Evolutionary conservation across 1,140 invertebrate genomes (phyloP).

Genomic region (Berghia stephanieae): DNA sequence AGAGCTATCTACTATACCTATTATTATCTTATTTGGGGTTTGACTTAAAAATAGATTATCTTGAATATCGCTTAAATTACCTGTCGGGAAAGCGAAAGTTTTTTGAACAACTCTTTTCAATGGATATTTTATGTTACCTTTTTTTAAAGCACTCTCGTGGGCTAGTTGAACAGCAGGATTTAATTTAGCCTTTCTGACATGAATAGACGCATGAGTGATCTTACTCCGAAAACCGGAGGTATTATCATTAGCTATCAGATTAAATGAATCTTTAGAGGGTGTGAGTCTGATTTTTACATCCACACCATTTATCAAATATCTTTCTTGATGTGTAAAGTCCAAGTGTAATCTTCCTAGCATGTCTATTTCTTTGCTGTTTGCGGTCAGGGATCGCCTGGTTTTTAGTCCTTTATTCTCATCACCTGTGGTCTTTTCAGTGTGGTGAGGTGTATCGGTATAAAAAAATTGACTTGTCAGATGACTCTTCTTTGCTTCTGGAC

Average conservation of each 20-base stretch:
- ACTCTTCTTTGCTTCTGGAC: no score
- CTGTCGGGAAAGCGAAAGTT: neutral
- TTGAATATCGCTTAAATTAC: neutral
- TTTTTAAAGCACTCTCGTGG: no score
- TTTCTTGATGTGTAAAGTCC: constrained; percentile 2
- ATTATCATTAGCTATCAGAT: neutral
- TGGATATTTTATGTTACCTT: no score
- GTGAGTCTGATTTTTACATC: constrained; percentile 17
- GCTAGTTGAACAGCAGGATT: neutral
- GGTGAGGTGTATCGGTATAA: neutral
- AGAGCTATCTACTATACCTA: constrained; percentile 8
- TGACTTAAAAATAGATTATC: constrained; percentile 23
- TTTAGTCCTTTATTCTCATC: neutral
- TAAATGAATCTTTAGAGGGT: neutral
- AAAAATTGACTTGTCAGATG: neutral
- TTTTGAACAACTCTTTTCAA: neutral
- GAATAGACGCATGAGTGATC: neutral
- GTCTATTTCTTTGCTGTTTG: constrained; percentile 1
- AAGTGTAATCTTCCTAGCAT: constrained; percentile 16
- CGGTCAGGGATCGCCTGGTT: neutral
- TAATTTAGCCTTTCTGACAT: constrained; percentile 15
- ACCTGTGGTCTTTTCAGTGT: neutral
- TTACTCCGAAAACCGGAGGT: neutral
- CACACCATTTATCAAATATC: no score
- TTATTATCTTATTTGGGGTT: neutral